Percentiles rank a stretch among this genome's conserved stretches.
phyloP scores from a whole-genome alignment of 2,113 vertebrate species.

The Parus major region DNA sequence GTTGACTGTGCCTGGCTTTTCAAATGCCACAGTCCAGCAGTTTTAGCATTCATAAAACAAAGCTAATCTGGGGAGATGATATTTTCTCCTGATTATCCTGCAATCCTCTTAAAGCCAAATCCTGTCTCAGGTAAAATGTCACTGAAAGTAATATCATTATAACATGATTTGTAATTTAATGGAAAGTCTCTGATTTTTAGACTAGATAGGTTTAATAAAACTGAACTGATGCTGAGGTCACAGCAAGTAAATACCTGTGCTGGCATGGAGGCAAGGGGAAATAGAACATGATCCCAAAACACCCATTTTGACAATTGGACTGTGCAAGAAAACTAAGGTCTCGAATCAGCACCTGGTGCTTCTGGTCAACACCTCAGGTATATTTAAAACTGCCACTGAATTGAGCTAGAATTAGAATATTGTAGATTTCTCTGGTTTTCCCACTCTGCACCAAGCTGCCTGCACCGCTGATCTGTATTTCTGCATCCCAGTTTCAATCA shows the following conservation, averaged over 20 bases:
- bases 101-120: constrained; percentile 32
- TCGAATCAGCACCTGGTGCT: background rate
- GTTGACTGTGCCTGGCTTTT: background rate
- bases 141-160: constrained; percentile 25
- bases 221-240: background rate
- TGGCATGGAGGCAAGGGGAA: background rate
- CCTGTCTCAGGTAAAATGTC: constrained; percentile 33
- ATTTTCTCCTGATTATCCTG: constrained; percentile 39
- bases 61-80: constrained; percentile 24
- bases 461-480: rapidly evolving
- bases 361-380: background rate
- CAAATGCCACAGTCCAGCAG: background rate
- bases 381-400: background rate
- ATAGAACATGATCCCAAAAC: background rate
- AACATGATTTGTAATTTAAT: background rate
- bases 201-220: background rate
- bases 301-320: background rate
- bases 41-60: constrained; percentile 16
- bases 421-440: background rate
- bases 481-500: background rate
- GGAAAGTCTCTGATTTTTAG: constrained; percentile 1
- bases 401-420: background rate
- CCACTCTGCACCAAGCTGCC: rapidly evolving
- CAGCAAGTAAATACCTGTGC: background rate
- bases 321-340: background rate